A percentile compares a stretch with the other conserved stretches of the same genome.
phyloP scores from a whole-genome alignment of 2,888 invertebrate species.

The Oasisia sp. region DNA sequence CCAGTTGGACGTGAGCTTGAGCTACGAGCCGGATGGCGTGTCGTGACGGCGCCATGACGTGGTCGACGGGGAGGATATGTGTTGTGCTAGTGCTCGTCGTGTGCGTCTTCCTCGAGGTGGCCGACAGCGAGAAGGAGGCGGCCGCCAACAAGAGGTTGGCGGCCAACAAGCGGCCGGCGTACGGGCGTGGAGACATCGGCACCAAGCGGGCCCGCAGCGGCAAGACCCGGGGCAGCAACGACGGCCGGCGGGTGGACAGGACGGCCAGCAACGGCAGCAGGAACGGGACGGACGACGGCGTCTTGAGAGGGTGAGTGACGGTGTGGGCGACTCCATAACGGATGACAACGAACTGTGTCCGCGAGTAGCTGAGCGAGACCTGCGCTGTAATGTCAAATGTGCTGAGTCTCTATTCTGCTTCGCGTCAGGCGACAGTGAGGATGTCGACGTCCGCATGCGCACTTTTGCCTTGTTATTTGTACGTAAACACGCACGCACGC shows the following conservation, averaged over 20 bases:
- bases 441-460: no score
- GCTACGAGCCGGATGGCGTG: background rate
- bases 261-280: constrained; percentile 5
- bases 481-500: background rate
- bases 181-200: background rate
- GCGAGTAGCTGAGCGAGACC: background rate
- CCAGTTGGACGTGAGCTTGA: background rate
- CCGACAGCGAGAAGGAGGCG: background rate
- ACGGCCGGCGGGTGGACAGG: background rate
- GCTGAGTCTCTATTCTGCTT: background rate
- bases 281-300: background rate
- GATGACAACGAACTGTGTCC: background rate
- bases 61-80: background rate
- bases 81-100: background rate
- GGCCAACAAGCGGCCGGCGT: background rate
- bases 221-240: background rate
- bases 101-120: background rate
- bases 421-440: no score
- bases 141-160: background rate
- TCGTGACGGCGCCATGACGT: background rate
- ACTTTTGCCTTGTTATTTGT: no score
- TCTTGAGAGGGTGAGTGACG: background rate
- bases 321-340: background rate
- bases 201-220: background rate
- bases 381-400: background rate